These are phyloP conservation scores for Seriola rivoliana DNA, from an alignment of 2,113 vertebrate species.

Conservation along the genomic window DNA sequence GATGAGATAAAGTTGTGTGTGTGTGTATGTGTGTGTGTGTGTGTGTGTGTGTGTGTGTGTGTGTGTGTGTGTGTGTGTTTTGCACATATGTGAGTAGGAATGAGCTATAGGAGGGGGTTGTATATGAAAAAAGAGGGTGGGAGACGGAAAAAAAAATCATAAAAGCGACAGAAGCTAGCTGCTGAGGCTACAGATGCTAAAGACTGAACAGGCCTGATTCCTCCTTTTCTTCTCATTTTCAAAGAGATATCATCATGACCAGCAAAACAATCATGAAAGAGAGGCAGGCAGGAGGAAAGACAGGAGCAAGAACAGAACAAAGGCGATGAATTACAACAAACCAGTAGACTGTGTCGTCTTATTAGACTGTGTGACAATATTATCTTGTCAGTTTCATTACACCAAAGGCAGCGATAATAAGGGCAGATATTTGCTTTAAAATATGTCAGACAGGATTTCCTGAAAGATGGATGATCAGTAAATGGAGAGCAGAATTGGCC, in stretches of 20 bases:
- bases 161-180: conserved; percentile 75
- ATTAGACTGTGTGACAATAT: conserved; percentile 76
- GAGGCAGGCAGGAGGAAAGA: conserved; percentile 49
- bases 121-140: conserved; percentile 47
- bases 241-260: conserved; percentile 80
- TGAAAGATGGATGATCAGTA: conserved; percentile 63
- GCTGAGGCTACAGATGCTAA: conserved; percentile 75
- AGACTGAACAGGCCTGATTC: conserved; percentile 73
- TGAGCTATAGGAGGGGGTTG: conserved; percentile 52
- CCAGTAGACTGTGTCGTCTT: conserved; percentile 68
- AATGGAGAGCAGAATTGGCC: conserved; percentile 44
- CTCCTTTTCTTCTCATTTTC: conserved; percentile 74
- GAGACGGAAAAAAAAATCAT: conserved; percentile 54
- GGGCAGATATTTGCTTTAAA: conserved; percentile 68
- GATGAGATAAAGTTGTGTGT: conserved; percentile 78
- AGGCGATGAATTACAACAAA: conserved; percentile 71
- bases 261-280: conserved; percentile 76
- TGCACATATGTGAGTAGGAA: conserved; percentile 47
- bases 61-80: conserved; percentile 40
- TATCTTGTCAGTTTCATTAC: conserved; percentile 74
- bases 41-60: conserved; percentile 46
- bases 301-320: conserved; percentile 59
- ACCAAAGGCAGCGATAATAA: conserved; percentile 70
- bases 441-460: conserved; percentile 58
- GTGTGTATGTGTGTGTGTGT: conserved; percentile 46